Evolutionary conservation across 2,888 invertebrate genomes (phyloP).

Genomic region (Rutpela maculata): DNA sequence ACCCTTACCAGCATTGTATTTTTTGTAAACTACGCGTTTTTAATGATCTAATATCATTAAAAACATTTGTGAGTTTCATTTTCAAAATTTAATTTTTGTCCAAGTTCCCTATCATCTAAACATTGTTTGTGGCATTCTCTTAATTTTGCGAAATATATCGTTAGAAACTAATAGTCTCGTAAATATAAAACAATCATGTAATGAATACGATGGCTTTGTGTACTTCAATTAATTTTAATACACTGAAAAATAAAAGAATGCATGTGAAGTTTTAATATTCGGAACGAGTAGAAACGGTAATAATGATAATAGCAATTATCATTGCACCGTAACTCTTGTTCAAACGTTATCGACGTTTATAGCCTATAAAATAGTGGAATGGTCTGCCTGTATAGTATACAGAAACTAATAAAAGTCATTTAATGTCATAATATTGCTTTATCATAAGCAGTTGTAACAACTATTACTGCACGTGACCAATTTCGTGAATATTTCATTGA

Average conservation of each 20-base stretch:
- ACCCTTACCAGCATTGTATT: too few species aligned
- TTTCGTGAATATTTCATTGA: neutral
- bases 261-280: neutral
- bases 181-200: neutral
- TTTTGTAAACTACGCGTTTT: too few species aligned
- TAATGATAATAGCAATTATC: neutral
- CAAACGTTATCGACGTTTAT: neutral
- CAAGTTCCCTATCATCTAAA: too few species aligned
- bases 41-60: too few species aligned
- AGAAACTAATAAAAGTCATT: neutral
- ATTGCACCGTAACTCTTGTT: neutral
- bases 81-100: too few species aligned
- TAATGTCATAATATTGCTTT: neutral
- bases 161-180: neutral
- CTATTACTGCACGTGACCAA: neutral
- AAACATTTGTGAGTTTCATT: too few species aligned
- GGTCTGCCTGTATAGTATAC: neutral
- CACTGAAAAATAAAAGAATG: neutral
- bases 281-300: neutral
- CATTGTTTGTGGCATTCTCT: too few species aligned
- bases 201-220: neutral
- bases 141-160: too few species aligned
- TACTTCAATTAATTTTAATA: neutral
- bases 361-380: neutral
- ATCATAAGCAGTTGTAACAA: too few species aligned